Conservation (phyloP, 2,797 vertebrate species). For the Peromyscus nudipes region DNA sequence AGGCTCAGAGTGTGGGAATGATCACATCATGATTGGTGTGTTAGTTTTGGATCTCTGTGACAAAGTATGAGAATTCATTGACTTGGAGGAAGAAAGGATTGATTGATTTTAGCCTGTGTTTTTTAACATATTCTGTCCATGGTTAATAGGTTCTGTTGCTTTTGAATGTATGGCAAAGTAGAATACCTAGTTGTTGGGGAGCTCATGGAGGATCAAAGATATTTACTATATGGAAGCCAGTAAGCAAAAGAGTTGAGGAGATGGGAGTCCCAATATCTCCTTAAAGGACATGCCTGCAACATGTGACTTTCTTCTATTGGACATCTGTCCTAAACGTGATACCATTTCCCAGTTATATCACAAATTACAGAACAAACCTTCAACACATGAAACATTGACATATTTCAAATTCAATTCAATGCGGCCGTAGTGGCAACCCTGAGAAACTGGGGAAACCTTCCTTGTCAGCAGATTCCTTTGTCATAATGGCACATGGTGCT, state of each 20-base stretch:
- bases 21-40: background rate
- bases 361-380: background rate
- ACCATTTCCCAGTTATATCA: background rate
- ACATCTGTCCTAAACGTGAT: background rate
- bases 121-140: background rate
- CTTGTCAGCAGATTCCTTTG: background rate
- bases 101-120: background rate
- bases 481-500: background rate
- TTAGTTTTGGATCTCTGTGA: background rate
- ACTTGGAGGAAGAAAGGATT: background rate
- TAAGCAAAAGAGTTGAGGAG: background rate
- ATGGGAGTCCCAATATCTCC: background rate
- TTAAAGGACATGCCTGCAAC: background rate
- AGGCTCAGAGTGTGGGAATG: background rate
- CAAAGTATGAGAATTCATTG: background rate
- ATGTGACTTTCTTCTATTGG: background rate
- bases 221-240: background rate
- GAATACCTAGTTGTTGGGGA: too few relatives aligned
- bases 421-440: background rate
- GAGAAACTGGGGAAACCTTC: background rate
- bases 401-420: background rate
- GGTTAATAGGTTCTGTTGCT: fast-evolving
- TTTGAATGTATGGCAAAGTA: background rate
- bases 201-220: too few relatives aligned
- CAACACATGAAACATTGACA: background rate